Percentiles rank a stretch among this genome's conserved stretches.
phyloP scores from a whole-genome alignment of 2,797 vertebrate species.

The Gambelia wislizenii region DNA sequence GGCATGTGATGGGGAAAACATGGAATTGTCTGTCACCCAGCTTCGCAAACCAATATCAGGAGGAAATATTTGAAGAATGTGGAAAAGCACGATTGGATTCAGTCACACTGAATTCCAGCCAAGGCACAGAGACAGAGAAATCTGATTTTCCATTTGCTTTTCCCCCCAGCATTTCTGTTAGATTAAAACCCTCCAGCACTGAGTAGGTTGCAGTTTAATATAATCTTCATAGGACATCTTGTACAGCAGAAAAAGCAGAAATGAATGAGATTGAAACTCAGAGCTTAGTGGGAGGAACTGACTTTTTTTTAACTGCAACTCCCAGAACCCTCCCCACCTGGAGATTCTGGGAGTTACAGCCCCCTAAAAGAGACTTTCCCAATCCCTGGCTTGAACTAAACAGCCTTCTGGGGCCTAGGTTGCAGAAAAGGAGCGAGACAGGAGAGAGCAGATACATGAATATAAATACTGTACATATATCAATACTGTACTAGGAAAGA shows the following conservation, averaged over 20 bases:
- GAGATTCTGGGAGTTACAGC: too few relatives aligned
- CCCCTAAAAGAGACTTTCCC: too few relatives aligned
- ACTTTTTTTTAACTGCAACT: too few relatives aligned
- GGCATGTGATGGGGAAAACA: neutral
- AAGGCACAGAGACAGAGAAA: neutral
- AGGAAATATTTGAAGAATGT: neutral
- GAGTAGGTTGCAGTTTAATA: neutral
- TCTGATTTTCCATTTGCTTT: neutral
- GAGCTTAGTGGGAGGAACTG: too few relatives aligned
- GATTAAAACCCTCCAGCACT: neutral
- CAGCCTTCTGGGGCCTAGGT: too few relatives aligned
- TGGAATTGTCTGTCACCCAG: neutral
- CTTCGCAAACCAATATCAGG: neutral
- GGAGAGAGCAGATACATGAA: too few relatives aligned
- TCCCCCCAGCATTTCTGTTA: neutral
- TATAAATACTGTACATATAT: too few relatives aligned
- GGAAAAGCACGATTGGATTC: neutral
- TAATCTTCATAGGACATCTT: neutral
- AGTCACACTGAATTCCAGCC: neutral
- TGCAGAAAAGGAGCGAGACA: too few relatives aligned
- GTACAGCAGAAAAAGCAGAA: neutral
- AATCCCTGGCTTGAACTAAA: too few relatives aligned
- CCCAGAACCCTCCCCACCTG: too few relatives aligned
- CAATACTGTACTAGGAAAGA: too few relatives aligned
- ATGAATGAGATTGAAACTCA: too few relatives aligned